These are phyloP conservation scores for Vanessa tameamea DNA, from an alignment of 1,140 invertebrate genomes.

Conservation along the genomic window DNA sequence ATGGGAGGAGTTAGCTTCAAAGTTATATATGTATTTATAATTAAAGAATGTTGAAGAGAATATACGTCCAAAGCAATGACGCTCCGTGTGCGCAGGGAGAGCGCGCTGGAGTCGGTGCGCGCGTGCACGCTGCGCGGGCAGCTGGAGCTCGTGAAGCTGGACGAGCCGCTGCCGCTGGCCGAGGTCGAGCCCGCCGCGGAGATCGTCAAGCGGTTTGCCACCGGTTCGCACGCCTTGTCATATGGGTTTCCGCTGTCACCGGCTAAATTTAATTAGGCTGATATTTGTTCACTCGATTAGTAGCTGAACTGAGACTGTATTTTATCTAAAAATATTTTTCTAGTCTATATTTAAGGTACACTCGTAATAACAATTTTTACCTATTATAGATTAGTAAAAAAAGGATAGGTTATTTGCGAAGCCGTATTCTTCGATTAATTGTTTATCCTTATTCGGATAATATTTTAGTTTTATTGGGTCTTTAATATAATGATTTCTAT, in stretches of 20 bases:
- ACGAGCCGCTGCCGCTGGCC: constrained; percentile 88
- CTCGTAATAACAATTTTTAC: too few relatives aligned
- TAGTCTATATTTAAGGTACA: too few relatives aligned
- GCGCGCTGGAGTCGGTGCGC: constrained; percentile 91
- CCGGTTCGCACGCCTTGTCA: constrained; percentile 49
- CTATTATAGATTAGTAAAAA: too few relatives aligned
- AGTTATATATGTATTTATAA: too few relatives aligned
- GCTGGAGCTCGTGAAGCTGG: constrained; percentile 89
- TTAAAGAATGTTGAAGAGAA: not conserved
- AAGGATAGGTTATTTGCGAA: too few relatives aligned
- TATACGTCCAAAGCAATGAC: not conserved
- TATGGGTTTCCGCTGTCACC: not conserved
- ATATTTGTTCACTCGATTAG: not conserved
- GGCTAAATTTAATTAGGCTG: not conserved
- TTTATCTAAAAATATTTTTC: too few relatives aligned
- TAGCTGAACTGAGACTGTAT: too few relatives aligned
- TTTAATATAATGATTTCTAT: too few relatives aligned
- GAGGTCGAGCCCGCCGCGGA: constrained; percentile 96
- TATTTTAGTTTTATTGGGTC: too few relatives aligned
- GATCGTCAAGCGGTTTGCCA: constrained; percentile 94
- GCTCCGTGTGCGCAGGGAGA: constrained; percentile 82
- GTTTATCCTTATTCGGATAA: too few relatives aligned
- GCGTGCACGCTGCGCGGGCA: constrained; percentile 96
- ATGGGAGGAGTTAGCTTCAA: too few relatives aligned
- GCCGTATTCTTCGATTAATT: too few relatives aligned